Conservation (phyloP, 1,140 invertebrate genomes). For the Reticulitermes speratus region DNA sequence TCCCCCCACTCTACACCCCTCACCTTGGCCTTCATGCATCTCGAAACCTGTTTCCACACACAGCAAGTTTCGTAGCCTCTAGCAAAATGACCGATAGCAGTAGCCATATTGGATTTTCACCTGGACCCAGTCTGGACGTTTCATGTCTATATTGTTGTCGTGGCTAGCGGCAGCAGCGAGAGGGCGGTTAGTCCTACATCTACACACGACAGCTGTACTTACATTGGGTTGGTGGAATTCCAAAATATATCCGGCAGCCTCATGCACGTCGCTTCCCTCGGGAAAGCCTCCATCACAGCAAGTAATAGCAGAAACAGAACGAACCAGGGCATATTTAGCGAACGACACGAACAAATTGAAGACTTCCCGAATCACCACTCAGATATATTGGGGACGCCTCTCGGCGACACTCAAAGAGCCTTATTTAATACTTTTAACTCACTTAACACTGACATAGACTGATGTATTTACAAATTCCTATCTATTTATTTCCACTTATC, state of each 20-base stretch:
- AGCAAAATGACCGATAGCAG: conserved; percentile 25
- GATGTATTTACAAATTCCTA: neutral
- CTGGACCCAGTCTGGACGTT: neutral
- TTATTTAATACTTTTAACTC: neutral
- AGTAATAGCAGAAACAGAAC: conserved; percentile 54
- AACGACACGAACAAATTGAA: conserved; percentile 44
- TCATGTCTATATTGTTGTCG: neutral
- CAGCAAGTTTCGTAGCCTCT: conserved; percentile 17
- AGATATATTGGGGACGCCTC: too few relatives aligned
- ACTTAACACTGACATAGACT: neutral
- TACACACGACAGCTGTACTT: conserved; percentile 38
- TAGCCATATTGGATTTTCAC: conserved; percentile 25
- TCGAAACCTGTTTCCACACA: conserved; percentile 10
- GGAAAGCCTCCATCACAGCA: conserved; percentile 55
- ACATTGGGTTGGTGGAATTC: conserved; percentile 61
- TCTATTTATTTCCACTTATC: neutral
- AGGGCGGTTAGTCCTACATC: too few relatives aligned
- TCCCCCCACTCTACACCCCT: neutral
- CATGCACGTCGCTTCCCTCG: conserved; percentile 53
- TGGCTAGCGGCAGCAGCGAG: neutral
- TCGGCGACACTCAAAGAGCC: too few relatives aligned
- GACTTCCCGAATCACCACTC: neutral
- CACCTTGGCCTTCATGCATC: neutral
- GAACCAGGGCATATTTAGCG: conserved; percentile 54
- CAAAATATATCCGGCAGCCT: conserved; percentile 59